These are phyloP conservation scores for Notarius quadriscutis DNA, from an alignment of 2,113 vertebrate genomes.

Conservation along the genomic window DNA sequence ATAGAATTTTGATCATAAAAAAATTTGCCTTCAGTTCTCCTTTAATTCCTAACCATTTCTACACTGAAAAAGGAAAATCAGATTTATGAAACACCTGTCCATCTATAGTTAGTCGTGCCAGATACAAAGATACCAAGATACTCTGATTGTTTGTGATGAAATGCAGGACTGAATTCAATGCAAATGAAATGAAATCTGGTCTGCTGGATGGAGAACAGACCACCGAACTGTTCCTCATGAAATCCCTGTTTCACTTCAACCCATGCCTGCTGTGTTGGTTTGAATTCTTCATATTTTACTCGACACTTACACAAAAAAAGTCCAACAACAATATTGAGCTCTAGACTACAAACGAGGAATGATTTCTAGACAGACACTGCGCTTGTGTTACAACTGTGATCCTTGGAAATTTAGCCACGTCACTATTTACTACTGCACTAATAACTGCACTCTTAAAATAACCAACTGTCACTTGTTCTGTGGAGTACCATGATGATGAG, in stretches of 20 bases:
- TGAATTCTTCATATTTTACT: constrained; percentile 38
- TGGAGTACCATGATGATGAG: constrained; percentile 14
- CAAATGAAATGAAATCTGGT: constrained; percentile 7
- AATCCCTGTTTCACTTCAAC: constrained; percentile 34
- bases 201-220: not conserved
- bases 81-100: not conserved
- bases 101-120: not conserved
- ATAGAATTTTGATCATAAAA: no score
- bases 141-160: constrained; percentile 48
- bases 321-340: constrained; percentile 31
- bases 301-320: constrained; percentile 18
- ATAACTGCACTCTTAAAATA: constrained; percentile 16
- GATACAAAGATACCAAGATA: not conserved
- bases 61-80: constrained; percentile 2
- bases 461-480: constrained; percentile 21
- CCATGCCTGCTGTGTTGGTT: constrained; percentile 30
- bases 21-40: no score
- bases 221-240: not conserved
- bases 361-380: constrained; percentile 22
- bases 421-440: not conserved
- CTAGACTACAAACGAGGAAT: constrained; percentile 27
- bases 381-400: constrained; percentile 25
- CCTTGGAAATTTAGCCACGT: constrained; percentile 38
- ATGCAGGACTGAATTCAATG: constrained; percentile 20
- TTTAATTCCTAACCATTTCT: not conserved